These are phyloP conservation scores for Pleuronectes platessa DNA, from an alignment of 2,113 vertebrate species.

Conservation along the genomic window DNA sequence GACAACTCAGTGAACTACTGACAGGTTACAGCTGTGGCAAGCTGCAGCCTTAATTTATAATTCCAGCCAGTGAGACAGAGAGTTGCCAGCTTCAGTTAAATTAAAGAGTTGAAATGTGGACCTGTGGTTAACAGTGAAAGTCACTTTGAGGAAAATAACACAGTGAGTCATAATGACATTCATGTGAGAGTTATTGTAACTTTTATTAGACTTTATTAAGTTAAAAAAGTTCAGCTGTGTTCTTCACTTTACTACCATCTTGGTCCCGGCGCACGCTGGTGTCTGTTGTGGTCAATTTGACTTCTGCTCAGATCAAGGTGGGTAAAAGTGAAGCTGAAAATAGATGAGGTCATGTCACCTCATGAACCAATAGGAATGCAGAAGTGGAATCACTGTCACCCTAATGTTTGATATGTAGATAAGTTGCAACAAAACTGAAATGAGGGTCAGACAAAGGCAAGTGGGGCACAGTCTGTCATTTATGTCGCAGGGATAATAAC, in stretches of 20 bases:
- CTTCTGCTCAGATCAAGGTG: neutral
- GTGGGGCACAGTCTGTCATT: neutral
- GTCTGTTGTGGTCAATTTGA: neutral
- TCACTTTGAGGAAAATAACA: constrained; percentile 12
- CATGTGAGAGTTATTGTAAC: constrained; percentile 3
- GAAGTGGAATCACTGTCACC: too few relatives aligned
- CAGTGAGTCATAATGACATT: constrained; percentile 10
- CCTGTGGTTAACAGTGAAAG: constrained; percentile 8
- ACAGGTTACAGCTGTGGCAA: constrained; percentile 6
- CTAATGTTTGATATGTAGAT: too few relatives aligned
- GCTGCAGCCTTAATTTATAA: constrained; percentile 7
- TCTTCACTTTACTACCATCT: neutral
- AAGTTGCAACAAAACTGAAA: neutral
- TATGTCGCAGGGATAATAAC: too few relatives aligned
- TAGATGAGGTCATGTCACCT: neutral
- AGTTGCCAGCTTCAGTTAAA: neutral
- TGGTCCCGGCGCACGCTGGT: neutral
- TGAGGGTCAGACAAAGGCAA: neutral
- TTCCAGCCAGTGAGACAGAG: constrained; percentile 4
- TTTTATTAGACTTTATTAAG: neutral
- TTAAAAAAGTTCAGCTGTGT: constrained; percentile 8
- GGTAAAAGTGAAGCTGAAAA: neutral
- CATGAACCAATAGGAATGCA: too few relatives aligned
- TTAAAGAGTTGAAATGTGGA: constrained; percentile 2
- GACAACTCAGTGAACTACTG: neutral